Base-by-base conservation (phyloP, 2,113 vertebrate genomes). In the Etheostoma spectabile region DNA sequence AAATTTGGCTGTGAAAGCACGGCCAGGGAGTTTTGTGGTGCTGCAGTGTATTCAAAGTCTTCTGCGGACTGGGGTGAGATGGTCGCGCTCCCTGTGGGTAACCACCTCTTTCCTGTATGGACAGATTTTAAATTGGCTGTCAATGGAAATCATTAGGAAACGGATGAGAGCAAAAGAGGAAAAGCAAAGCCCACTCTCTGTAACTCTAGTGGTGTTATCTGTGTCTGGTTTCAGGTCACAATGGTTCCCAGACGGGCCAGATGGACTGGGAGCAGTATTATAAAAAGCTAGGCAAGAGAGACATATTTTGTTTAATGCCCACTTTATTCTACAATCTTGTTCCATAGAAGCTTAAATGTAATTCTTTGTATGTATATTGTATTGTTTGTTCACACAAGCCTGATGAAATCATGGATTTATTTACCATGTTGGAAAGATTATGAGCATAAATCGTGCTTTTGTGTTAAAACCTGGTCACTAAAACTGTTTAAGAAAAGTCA, bases 171-270 rank as follows among this genome's bases (percentile, higher is more conserved):
- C 69, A 55, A 71, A 65, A 77, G 70, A 38, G 18, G 24, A 38
- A 74, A 70, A 65, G 18, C 55, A 55, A 53, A 85, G 49, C 51
- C 30, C 59, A 19, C 75, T 76, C 57, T 82, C 75, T 15, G 68
- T 89, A 81, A 88, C 74, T 73, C 57, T 79, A 84, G 55, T 53
- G 55, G 62, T 77, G 75, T 82, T 86, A 80, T 93, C 60, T 92
- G 74, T 83, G 90, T 95, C 93, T 94, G 92, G 68, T 94, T 94
- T 93, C 94, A 95, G 94, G 92, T 95, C 94, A 90, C 91, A 93
- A 88, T 84, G 90, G 93, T 92, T 92, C 95, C 86, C 95, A 93
- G 92, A 88, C 90, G 52, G 91, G 94, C 70, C 95, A 93, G 92
- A 94, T 96, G 95, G 93, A 95, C 92, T 90, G 89, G 87, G 88